Evolutionary conservation across 2,888 invertebrate genomes (phyloP), one percentile per base, ranked within the genome.

Genomic region (Masnerella sp.): DNA sequence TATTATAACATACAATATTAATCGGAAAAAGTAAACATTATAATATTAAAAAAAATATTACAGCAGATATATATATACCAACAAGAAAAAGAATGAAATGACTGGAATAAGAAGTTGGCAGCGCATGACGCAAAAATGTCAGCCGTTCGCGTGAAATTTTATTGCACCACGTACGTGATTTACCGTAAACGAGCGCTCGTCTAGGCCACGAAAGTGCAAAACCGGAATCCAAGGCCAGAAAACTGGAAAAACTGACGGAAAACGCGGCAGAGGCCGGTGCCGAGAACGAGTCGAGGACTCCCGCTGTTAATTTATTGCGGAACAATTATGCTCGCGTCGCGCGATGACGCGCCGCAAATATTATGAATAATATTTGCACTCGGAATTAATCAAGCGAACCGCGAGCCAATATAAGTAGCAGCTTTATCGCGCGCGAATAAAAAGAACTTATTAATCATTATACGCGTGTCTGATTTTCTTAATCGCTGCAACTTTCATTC

Each of bases 141-240:
- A n/a, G n/a, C n/a, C n/a, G n/a, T 38, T 38, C 12, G 14, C 22
- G 34, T 45, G 14, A 59, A 45, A 45, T 25, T 36, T 32, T 45
- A 45, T 59, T 22, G 11, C 51, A 30, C 14, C 14, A 12, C 25
- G 52, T 32, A 22, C 54, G 64, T 54, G 64, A 64, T 64, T 64
- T 64, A 52, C 64, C 52, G 45, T 54, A 54, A 52, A 54, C 36
- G 42, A 28, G 8, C 5, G 11, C 8, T 14, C 32, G 64, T 54
- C 51, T 51, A 56, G 40, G 56, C 56, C 56, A 64, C 22, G 52
- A 34, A 40, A 52, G 20, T 45, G 52, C 68, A 43, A 56, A 68
- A 73, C 58, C 52, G 54, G 51, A 69, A 64, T 64, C 36, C 67
- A 68, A 73, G 73, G 73, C 30, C 72, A 43, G 61, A 28, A 58